phyloP scores from a whole-genome alignment of 1,140 invertebrate genomes.

The Hylaeus volcanicus region DNA sequence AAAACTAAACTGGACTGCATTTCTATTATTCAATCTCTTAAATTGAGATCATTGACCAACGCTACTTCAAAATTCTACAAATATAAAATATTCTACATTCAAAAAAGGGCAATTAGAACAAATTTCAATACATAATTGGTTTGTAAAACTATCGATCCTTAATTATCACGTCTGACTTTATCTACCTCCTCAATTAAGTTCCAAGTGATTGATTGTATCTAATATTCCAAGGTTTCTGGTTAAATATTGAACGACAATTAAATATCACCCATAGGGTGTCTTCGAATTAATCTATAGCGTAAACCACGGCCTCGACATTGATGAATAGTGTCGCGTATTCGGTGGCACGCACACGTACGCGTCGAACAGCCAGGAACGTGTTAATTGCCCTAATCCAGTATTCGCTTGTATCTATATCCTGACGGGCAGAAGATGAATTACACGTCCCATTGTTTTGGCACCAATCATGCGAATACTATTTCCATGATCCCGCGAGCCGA shows the following conservation, averaged over 20 bases:
- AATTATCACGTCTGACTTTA: background rate
- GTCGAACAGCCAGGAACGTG: conserved; percentile 18
- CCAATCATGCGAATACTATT: conserved; percentile 33
- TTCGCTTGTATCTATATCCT: conserved; percentile 45
- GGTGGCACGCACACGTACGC: background rate
- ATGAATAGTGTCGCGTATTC: conserved; percentile 27
- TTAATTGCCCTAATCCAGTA: conserved; percentile 51
- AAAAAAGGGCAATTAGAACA: too few species aligned
- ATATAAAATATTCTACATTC: too few species aligned
- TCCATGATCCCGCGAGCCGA: background rate
- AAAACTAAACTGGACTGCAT: background rate
- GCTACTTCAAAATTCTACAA: background rate
- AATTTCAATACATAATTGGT: too few species aligned
- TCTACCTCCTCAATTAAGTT: too few species aligned
- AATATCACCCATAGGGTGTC: background rate
- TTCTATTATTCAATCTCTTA: too few species aligned
- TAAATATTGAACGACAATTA: background rate
- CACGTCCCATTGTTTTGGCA: conserved; percentile 15
- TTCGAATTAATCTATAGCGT: conserved; percentile 26
- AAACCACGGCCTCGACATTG: conserved; percentile 17
- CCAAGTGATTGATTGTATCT: too few species aligned
- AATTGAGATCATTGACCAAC: background rate
- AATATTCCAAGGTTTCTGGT: background rate
- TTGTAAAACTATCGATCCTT: too few species aligned
- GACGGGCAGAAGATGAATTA: conserved; percentile 41